Evolutionary conservation across 2,888 invertebrate genomes (phyloP).

Genomic region (Leucoma salicis): DNA sequence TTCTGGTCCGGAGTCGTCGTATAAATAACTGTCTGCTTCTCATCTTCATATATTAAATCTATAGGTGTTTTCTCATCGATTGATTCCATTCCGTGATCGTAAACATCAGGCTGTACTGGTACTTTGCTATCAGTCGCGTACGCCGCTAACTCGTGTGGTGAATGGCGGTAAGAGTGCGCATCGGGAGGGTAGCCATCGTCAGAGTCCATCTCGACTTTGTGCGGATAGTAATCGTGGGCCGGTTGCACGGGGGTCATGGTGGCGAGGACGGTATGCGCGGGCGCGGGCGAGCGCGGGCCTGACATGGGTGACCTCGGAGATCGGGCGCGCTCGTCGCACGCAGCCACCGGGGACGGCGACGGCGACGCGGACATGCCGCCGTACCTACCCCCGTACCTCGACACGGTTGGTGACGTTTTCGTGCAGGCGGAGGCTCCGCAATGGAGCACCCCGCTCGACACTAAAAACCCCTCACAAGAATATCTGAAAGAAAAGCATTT

Average conservation of each 20-base stretch:
- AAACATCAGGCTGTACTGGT: constrained; percentile 78
- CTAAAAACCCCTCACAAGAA: constrained; percentile 47
- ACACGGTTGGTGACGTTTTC: constrained; percentile 57
- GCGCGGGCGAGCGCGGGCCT: constrained; percentile 84
- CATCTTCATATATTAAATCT: constrained; percentile 92
- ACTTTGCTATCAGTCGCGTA: constrained; percentile 82
- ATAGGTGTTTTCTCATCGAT: constrained; percentile 88
- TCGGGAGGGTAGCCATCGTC: constrained; percentile 84
- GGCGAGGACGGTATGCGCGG: constrained; percentile 88
- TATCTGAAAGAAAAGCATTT: constrained; percentile 56
- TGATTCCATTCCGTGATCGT: constrained; percentile 75
- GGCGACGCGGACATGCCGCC: constrained; percentile 74
- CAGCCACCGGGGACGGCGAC: constrained; percentile 63
- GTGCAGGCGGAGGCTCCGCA: constrained; percentile 64
- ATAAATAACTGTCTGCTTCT: constrained; percentile 92
- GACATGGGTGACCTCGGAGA: constrained; percentile 73
- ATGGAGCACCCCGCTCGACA: constrained; percentile 71
- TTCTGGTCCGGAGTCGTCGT: constrained; percentile 90
- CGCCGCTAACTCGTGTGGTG: constrained; percentile 76
- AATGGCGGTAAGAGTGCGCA: constrained; percentile 82
- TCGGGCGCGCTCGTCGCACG: constrained; percentile 69
- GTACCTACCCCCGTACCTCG: constrained; percentile 56
- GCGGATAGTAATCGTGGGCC: constrained; percentile 86
- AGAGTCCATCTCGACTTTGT: constrained; percentile 84
- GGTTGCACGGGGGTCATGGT: constrained; percentile 93